These are phyloP conservation scores for Diorhabda elongata DNA, from an alignment of 1,140 invertebrate genomes.

Conservation along the genomic window DNA sequence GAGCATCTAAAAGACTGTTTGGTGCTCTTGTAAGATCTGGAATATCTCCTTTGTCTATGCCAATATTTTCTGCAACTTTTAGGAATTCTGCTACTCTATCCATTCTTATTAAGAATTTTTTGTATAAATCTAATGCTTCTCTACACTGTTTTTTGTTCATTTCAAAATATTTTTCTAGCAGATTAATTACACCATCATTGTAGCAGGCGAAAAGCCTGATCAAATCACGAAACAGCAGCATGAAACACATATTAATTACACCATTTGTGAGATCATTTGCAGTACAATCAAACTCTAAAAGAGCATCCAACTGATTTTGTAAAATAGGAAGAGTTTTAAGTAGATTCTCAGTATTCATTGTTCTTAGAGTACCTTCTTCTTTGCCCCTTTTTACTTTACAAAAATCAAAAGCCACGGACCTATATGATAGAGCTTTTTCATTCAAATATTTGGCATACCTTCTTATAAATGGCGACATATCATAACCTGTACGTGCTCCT, in stretches of 20 bases:
- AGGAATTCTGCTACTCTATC: slow-evolving; percentile 98
- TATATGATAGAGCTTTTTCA: slow-evolving; percentile 97
- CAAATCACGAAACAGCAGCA: slow-evolving; percentile 97
- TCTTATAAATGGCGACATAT: slow-evolving; percentile 99
- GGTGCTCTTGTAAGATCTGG: slow-evolving; percentile 99
- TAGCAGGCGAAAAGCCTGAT: slow-evolving; percentile 98
- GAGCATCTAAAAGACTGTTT: slow-evolving; percentile 93
- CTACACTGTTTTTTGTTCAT: slow-evolving; percentile 99
- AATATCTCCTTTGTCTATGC: slow-evolving; percentile 98
- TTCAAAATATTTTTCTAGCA: slow-evolving; percentile 98
- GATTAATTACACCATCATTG: slow-evolving; percentile 99
- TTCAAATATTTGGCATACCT: slow-evolving; percentile 99
- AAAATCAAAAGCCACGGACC: slow-evolving; percentile 98
- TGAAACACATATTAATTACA: slow-evolving; percentile 98
- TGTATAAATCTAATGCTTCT: slow-evolving; percentile 97
- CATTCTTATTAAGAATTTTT: slow-evolving; percentile 98
- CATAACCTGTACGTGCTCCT: slow-evolving; percentile 76
- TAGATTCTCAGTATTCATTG: slow-evolving; percentile 96
- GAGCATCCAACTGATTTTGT: slow-evolving; percentile 90
- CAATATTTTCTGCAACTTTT: slow-evolving; percentile 94
- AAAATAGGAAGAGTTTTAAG: slow-evolving; percentile 95
- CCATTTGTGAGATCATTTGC: slow-evolving; percentile 97
- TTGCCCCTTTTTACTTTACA: slow-evolving; percentile 99
- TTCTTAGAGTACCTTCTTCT: slow-evolving; percentile 93
- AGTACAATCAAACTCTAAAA: slow-evolving; percentile 97